phyloP scores from a whole-genome alignment of 92 coral and sea anemone species.

The Muricea muricata region DNA sequence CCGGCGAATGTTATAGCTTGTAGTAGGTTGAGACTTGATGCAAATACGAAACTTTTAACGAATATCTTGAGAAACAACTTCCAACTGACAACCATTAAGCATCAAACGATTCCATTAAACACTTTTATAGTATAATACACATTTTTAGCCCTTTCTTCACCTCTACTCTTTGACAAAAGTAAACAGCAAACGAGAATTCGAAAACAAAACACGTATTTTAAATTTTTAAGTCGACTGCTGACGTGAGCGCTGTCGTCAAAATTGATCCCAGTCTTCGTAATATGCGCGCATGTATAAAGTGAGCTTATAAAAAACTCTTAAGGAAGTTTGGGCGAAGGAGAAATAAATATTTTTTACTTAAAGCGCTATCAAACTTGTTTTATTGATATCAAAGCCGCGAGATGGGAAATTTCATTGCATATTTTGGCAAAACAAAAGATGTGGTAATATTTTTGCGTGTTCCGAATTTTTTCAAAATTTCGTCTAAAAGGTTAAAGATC shows the following conservation, averaged over 20 bases:
- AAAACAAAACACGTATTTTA: neutral
- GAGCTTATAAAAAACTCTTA: too few relatives aligned
- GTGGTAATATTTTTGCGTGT: too few relatives aligned
- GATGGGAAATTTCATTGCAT: too few relatives aligned
- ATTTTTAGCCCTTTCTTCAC: neutral
- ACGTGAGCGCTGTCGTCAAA: neutral
- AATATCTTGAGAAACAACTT: neutral
- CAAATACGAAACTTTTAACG: neutral
- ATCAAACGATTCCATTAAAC: neutral
- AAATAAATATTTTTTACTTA: too few relatives aligned
- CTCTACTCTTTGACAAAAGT: neutral
- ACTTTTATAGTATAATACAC: neutral
- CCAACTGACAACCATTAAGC: neutral
- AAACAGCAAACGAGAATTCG: neutral
- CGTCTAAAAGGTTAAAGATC: too few relatives aligned
- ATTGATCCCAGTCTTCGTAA: neutral
- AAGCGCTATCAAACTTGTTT: too few relatives aligned
- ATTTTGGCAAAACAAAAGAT: too few relatives aligned
- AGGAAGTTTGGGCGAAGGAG: too few relatives aligned
- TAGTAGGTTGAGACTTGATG: too few relatives aligned
- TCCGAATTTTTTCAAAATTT: too few relatives aligned
- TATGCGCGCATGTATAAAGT: neutral
- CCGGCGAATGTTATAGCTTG: too few relatives aligned
- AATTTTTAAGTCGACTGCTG: slow-evolving; percentile 2
- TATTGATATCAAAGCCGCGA: too few relatives aligned